Evolutionary conservation across 2,797 vertebrate genomes (phyloP).

Genomic region (Microctenopoma stevenorrisi): DNA sequence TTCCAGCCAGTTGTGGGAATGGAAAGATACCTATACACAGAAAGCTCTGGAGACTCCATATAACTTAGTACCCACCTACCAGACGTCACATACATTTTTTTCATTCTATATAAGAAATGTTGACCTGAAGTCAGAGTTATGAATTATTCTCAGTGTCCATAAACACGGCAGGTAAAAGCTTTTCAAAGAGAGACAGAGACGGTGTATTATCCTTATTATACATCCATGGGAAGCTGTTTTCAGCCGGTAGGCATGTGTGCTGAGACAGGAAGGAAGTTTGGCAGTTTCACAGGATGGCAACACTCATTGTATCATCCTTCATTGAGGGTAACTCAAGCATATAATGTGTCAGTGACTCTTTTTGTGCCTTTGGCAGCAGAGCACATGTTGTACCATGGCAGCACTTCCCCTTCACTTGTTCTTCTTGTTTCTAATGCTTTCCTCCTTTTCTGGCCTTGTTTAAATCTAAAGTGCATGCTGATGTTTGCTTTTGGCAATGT

Average conservation of each 20-base stretch:
- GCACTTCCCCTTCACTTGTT: constrained; percentile 53
- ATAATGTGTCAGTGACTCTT: constrained; percentile 64
- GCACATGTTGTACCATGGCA: constrained; percentile 25
- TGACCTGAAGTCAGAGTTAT: too few species aligned
- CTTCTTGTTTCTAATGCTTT: constrained; percentile 45
- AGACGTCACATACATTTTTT: too few species aligned
- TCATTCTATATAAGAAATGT: too few species aligned
- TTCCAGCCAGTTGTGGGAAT: not conserved
- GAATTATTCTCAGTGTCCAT: too few species aligned
- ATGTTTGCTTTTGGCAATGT: not conserved
- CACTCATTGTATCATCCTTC: constrained; percentile 62
- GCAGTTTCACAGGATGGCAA: constrained; percentile 52
- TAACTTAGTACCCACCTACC: too few species aligned
- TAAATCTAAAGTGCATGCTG: constrained; percentile 16
- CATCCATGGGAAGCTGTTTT: constrained; percentile 34
- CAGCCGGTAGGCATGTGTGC: constrained; percentile 50
- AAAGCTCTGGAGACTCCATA: too few species aligned
- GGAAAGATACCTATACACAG: too few species aligned
- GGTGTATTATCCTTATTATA: not conserved
- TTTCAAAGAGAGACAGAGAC: not conserved
- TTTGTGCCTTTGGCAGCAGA: constrained; percentile 53
- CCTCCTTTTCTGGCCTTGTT: constrained; percentile 42
- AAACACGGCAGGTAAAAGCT: not conserved
- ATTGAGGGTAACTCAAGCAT: constrained; percentile 57
- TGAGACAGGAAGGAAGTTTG: constrained; percentile 54